These are phyloP conservation scores for Hepsetus odoe DNA, from an alignment of 2,113 vertebrate genomes.

Conservation along the genomic window DNA sequence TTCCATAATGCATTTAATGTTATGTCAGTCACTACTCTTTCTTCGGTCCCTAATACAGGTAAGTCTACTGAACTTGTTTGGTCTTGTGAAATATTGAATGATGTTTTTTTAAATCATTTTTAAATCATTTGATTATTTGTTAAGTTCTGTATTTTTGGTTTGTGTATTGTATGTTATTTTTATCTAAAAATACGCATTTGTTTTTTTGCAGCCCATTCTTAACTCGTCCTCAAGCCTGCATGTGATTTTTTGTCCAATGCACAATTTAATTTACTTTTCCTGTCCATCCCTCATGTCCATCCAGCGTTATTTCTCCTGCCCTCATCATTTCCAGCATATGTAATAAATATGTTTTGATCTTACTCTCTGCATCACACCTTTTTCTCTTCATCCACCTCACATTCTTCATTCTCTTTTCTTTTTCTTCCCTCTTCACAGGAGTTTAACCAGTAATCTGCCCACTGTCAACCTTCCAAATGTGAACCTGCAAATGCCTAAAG, in stretches of 20 bases:
- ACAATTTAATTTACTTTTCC: neutral
- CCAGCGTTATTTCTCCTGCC: neutral
- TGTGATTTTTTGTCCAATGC: neutral
- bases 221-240: neutral
- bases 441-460: constrained; percentile 94
- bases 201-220: neutral
- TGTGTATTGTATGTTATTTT: too few relatives aligned
- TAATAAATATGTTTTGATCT: constrained; percentile 8
- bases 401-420: constrained; percentile 86
- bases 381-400: constrained; percentile 71
- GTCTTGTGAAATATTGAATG: neutral
- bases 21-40: neutral
- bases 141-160: too few relatives aligned
- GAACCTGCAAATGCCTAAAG: constrained; percentile 90
- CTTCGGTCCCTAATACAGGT: neutral
- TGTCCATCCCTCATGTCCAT: neutral
- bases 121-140: too few relatives aligned
- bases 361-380: constrained; percentile 5
- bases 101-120: too few relatives aligned
- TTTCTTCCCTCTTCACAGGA: constrained; percentile 88
- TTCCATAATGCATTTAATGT: neutral
- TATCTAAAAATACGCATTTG: too few relatives aligned
- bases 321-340: neutral
- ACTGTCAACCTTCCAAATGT: constrained; percentile 94
- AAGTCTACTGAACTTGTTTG: neutral